phyloP scores from a whole-genome alignment of 2,113 vertebrate genomes.

The Scomber scombrus region DNA sequence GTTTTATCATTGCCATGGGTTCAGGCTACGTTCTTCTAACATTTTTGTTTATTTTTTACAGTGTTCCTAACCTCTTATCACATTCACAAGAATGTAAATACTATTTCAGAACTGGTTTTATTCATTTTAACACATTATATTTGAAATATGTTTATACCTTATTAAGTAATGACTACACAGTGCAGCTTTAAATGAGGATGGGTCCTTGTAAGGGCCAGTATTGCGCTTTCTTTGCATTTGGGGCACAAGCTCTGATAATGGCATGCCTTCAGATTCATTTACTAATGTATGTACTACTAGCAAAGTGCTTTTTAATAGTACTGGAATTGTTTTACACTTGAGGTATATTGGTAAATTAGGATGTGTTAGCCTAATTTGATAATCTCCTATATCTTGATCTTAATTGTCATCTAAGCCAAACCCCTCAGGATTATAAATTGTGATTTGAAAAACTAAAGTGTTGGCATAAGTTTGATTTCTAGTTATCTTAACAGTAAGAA shows the following conservation, averaged over 20 bases:
- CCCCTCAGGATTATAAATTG: slow-evolving; percentile 42
- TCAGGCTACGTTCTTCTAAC: too few species aligned
- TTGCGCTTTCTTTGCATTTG: slow-evolving; percentile 39
- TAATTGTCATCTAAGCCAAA: slow-evolving; percentile 10
- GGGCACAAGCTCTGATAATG: slow-evolving; percentile 14
- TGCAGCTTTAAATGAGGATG: slow-evolving; percentile 44
- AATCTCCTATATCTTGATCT: slow-evolving; percentile 16
- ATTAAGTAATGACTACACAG: slow-evolving; percentile 23
- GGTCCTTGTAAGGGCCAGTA: slow-evolving; percentile 19
- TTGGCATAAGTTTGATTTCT: background rate
- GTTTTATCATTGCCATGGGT: background rate
- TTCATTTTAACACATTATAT: background rate
- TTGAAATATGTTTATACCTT: background rate
- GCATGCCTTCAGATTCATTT: slow-evolving; percentile 50
- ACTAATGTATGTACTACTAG: slow-evolving; percentile 48
- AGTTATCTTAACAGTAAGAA: slow-evolving; percentile 16
- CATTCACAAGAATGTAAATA: background rate
- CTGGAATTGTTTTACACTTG: slow-evolving; percentile 29
- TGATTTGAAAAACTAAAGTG: background rate
- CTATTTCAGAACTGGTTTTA: background rate
- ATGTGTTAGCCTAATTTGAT: slow-evolving; percentile 3
- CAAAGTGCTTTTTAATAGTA: slow-evolving; percentile 53
- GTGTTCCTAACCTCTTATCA: background rate
- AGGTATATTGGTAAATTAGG: slow-evolving; percentile 5
- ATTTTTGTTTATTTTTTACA: too few species aligned